These are phyloP conservation scores for Fragum whitleyi DNA, from an alignment of 2,888 invertebrate genomes.

Conservation along the genomic window DNA sequence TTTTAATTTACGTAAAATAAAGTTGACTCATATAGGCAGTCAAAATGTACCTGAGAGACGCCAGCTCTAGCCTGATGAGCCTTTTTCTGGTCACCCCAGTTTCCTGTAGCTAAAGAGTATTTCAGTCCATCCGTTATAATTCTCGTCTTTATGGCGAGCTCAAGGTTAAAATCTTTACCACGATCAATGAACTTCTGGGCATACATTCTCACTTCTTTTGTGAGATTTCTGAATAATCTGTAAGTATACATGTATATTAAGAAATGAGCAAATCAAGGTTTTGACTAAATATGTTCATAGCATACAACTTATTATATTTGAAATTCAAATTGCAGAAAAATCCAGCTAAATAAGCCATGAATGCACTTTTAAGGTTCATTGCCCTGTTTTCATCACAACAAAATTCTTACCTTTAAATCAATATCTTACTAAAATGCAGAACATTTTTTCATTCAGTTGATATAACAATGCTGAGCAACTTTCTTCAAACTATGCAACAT, in stretches of 20 bases:
- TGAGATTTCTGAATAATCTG: slow-evolving; percentile 95
- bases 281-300: not conserved
- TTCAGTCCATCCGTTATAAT: slow-evolving; percentile 99
- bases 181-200: slow-evolving; percentile 99
- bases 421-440: too few relatives aligned
- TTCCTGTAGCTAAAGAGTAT: slow-evolving; percentile 99
- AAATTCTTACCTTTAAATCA: too few relatives aligned
- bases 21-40: too few relatives aligned
- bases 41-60: slow-evolving; percentile 95
- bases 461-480: too few relatives aligned
- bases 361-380: too few relatives aligned
- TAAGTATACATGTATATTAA: slow-evolving; percentile 56
- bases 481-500: too few relatives aligned
- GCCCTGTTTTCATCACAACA: too few relatives aligned
- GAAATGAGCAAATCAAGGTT: not conserved
- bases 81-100: slow-evolving; percentile 99
- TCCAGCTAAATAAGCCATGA: too few relatives aligned
- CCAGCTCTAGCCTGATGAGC: slow-evolving; percentile 99
- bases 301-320: too few relatives aligned
- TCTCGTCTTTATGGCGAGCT: slow-evolving; percentile 97
- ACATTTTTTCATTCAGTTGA: too few relatives aligned
- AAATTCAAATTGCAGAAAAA: too few relatives aligned
- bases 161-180: slow-evolving; percentile 99
- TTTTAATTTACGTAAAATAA: too few relatives aligned
- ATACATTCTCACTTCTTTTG: slow-evolving; percentile 99